A percentile compares a stretch with the other conserved stretches of the same genome.
Evolutionary conservation across 2,797 vertebrate species (phyloP).

Genomic region (Paramormyrops hopkinsi): DNA sequence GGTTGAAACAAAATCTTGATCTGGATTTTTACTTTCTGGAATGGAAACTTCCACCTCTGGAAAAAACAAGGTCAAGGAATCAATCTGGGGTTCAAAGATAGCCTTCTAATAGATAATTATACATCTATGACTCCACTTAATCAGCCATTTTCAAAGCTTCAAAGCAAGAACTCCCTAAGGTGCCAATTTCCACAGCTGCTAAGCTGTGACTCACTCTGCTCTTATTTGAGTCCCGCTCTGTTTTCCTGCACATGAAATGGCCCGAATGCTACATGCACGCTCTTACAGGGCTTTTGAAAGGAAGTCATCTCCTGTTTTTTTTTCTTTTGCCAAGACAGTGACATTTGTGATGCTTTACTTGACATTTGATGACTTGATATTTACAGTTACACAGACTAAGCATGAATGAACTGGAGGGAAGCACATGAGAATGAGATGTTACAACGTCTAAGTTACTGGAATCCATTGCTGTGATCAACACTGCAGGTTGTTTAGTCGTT

Average conservation of each 20-base stretch:
- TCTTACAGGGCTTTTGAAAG: neutral
- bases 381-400: neutral
- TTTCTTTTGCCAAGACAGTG: neutral
- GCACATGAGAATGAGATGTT: neutral
- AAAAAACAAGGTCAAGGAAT: neutral
- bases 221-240: neutral
- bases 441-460: neutral
- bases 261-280: neutral
- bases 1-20: neutral
- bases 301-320: neutral
- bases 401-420: neutral
- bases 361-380: no score
- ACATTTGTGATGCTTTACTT: neutral
- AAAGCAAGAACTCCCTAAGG: neutral
- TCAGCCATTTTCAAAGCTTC: constrained; percentile 19
- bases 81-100: neutral
- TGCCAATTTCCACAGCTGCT: constrained; percentile 16
- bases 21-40: neutral
- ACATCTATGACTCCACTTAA: constrained; percentile 21
- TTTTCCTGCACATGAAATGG: neutral
- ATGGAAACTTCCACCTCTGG: neutral
- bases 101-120: constrained; percentile 22
- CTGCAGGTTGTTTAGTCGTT: neutral
- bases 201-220: constrained; percentile 19
- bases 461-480: neutral